A percentile compares a stretch with the other conserved stretches of the same genome.
Conservation (phyloP, 2,797 vertebrate species). For the Myotis pilosus region DNA sequence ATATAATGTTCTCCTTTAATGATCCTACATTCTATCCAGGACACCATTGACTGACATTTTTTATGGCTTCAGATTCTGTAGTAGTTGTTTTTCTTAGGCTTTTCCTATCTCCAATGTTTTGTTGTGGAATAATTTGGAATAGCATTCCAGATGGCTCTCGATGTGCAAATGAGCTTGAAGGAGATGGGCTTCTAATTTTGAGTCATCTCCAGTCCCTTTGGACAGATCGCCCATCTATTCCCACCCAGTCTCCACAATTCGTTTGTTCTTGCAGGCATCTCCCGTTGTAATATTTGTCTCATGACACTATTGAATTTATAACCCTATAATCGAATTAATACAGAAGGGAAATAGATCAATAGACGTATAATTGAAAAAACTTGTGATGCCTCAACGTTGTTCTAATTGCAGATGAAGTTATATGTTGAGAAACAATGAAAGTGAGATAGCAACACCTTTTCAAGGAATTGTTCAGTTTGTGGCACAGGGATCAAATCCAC, state of each 20-base stretch:
- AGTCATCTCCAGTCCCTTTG: not conserved
- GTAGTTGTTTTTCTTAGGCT: not conserved
- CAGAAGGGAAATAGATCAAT: not conserved
- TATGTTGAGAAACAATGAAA: not conserved
- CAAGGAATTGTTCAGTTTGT: not conserved
- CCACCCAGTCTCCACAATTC: not conserved
- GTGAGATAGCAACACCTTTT: not conserved
- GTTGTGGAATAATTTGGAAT: not conserved
- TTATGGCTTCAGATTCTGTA: not conserved
- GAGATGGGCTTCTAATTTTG: not conserved
- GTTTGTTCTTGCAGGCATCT: not conserved
- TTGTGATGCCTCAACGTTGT: not conserved
- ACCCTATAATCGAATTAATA: not conserved
- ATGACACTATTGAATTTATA: not conserved
- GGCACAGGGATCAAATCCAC: not conserved
- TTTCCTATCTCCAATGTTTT: not conserved
- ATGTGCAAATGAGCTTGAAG: not conserved
- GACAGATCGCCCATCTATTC: not conserved
- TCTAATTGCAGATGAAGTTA: not conserved
- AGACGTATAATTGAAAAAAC: not conserved
- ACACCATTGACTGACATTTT: not conserved
- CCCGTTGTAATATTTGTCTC: not conserved
- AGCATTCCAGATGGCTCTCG: not conserved
- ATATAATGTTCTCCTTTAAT: not conserved
- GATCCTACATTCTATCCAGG: not conserved